Evolutionary conservation across 2,888 invertebrate genomes (phyloP).

Genomic region (Tanytarsus gracilentus): DNA sequence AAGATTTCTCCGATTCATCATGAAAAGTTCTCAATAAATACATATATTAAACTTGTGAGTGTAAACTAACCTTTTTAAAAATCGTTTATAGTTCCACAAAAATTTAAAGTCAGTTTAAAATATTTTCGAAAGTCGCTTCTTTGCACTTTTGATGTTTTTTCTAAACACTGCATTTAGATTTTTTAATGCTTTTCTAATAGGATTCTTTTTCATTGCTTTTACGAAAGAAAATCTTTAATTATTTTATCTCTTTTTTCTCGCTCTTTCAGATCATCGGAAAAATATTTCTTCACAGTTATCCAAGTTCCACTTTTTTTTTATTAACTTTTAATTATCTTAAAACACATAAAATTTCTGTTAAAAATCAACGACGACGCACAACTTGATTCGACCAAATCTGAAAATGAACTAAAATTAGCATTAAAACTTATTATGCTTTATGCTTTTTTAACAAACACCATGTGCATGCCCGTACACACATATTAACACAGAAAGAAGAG

Average conservation of each 20-base stretch:
- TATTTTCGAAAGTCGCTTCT: slow-evolving; percentile 3
- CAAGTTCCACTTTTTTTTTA: slow-evolving; percentile 1
- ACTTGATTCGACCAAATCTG: slow-evolving; percentile 23
- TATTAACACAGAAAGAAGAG: no score
- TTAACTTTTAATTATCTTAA: background rate
- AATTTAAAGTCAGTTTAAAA: background rate
- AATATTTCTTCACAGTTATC: background rate
- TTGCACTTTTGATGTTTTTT: slow-evolving; percentile 12
- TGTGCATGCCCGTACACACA: slow-evolving; percentile 18
- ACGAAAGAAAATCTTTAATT: background rate
- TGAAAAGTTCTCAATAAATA: background rate
- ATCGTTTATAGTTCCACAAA: background rate
- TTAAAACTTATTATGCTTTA: slow-evolving; percentile 30
- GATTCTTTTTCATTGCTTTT: background rate
- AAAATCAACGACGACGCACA: slow-evolving; percentile 13
- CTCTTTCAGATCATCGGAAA: background rate
- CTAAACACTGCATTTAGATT: slow-evolving; percentile 16
- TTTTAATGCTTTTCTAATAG: background rate
- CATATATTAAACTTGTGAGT: no score
- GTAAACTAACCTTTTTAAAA: background rate
- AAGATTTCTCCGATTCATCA: background rate
- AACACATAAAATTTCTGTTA: background rate
- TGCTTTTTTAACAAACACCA: slow-evolving; percentile 27
- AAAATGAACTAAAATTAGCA: slow-evolving; percentile 29
- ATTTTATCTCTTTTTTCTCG: background rate